Evolutionary conservation across 2,888 invertebrate species (phyloP).

Genomic region (Sycophila texana): DNA sequence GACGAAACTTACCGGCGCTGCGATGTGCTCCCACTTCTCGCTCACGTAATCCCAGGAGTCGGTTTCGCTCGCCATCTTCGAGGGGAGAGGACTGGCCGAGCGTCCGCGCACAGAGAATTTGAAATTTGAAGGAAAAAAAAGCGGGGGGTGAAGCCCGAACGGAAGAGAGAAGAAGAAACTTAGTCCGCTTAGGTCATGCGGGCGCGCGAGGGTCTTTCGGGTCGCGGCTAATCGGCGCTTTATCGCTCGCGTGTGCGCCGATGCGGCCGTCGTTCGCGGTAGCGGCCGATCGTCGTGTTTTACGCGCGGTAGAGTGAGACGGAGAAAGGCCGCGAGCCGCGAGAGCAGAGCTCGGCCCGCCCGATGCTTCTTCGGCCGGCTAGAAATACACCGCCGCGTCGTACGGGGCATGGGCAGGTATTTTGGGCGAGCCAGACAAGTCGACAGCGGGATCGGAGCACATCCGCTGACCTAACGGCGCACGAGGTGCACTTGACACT

Average conservation of each 20-base stretch:
- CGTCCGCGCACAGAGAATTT: not conserved
- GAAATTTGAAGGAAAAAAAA: not conserved
- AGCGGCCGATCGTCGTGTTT: not conserved
- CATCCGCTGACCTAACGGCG: not conserved
- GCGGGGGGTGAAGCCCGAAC: too few relatives aligned
- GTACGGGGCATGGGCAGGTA: constrained; percentile 49
- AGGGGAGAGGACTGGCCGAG: not conserved
- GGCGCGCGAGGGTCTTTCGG: too few relatives aligned
- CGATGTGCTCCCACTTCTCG: constrained; percentile 73
- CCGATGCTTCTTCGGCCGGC: constrained; percentile 12
- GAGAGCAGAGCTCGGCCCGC: not conserved
- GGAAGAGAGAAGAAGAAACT: too few relatives aligned
- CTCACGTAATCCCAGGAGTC: constrained; percentile 67
- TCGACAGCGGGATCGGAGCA: not conserved
- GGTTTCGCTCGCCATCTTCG: constrained; percentile 62
- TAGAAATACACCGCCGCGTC: constrained; percentile 57
- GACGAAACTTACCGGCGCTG: constrained; percentile 66
- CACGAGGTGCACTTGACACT: constrained; percentile 12
- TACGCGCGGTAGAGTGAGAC: too few relatives aligned
- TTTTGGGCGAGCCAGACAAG: constrained; percentile 59
- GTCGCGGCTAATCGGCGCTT: not conserved
- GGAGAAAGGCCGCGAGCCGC: not conserved
- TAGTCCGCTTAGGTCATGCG: too few relatives aligned
- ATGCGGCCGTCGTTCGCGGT: not conserved
- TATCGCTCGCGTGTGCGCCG: not conserved